Conservation (phyloP, 1,140 invertebrate genomes). For the Anoplophora glabripennis region DNA sequence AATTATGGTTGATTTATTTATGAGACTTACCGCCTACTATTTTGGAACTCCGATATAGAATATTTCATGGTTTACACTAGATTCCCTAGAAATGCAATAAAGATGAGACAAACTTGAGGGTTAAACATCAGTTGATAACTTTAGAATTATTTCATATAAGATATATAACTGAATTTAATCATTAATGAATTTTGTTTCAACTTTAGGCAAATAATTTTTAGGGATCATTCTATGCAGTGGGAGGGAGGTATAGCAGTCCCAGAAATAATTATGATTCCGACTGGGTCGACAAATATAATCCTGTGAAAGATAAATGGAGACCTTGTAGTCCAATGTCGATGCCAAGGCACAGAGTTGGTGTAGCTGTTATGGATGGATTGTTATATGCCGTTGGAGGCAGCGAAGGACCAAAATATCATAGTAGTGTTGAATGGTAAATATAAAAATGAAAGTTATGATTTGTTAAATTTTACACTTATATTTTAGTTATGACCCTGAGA, state of each 20-base stretch:
- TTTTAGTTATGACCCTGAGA: conserved; percentile 81
- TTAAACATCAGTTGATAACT: too few relatives aligned
- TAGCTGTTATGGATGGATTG: conserved; percentile 87
- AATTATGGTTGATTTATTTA: too few relatives aligned
- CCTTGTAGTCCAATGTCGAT: conserved; percentile 80
- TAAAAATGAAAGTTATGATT: not conserved
- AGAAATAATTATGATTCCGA: conserved; percentile 76
- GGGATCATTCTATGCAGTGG: conserved; percentile 76
- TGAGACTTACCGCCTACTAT: too few relatives aligned
- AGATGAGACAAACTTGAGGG: not conserved
- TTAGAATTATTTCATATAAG: not conserved
- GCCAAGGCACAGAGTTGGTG: conserved; percentile 81
- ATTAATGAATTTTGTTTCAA: conserved; percentile 26
- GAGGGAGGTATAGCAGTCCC: conserved; percentile 84
- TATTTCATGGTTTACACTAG: too few relatives aligned
- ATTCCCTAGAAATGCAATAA: not conserved
- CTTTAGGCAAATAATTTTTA: conserved; percentile 56
- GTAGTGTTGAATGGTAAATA: conserved; percentile 80
- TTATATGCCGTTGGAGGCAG: conserved; percentile 90
- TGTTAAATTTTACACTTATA: not conserved
- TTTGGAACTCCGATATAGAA: too few relatives aligned
- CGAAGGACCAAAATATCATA: conserved; percentile 76
- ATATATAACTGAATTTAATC: not conserved
- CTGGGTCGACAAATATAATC: conserved; percentile 79
- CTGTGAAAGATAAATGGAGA: conserved; percentile 71